Conservation (phyloP, 2,113 vertebrate species). For the Bos indicus region DNA sequence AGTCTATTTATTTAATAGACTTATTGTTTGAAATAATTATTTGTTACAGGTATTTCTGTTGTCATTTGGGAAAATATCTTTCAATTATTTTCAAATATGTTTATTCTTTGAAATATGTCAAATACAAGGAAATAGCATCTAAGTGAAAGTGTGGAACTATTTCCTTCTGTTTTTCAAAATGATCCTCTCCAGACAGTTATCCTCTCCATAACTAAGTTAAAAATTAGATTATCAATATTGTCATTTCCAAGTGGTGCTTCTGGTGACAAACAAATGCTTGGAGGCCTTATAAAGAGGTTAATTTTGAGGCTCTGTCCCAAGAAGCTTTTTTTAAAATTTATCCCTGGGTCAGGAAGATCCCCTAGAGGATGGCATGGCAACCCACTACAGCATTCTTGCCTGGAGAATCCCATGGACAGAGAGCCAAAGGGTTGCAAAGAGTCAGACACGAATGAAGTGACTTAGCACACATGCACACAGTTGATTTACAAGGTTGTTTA, state of each 20-base stretch:
- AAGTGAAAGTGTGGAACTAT: neutral
- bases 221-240: neutral
- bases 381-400: neutral
- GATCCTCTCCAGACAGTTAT: neutral
- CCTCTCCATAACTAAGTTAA: neutral
- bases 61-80: neutral
- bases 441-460: neutral
- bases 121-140: neutral
- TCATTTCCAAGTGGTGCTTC: neutral
- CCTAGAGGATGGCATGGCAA: neutral
- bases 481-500: too few relatives aligned
- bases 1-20: neutral
- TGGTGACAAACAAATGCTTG: neutral
- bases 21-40: neutral
- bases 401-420: neutral
- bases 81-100: neutral
- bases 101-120: neutral
- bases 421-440: neutral
- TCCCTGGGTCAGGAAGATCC: neutral
- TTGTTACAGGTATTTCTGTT: neutral
- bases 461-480: neutral
- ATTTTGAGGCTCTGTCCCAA: neutral
- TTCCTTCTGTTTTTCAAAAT: conserved; percentile 15
- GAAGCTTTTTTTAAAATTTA: neutral
- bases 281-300: neutral